Conservation (phyloP, 2,113 vertebrate species). For the Ibidorhyncha struthersii region DNA sequence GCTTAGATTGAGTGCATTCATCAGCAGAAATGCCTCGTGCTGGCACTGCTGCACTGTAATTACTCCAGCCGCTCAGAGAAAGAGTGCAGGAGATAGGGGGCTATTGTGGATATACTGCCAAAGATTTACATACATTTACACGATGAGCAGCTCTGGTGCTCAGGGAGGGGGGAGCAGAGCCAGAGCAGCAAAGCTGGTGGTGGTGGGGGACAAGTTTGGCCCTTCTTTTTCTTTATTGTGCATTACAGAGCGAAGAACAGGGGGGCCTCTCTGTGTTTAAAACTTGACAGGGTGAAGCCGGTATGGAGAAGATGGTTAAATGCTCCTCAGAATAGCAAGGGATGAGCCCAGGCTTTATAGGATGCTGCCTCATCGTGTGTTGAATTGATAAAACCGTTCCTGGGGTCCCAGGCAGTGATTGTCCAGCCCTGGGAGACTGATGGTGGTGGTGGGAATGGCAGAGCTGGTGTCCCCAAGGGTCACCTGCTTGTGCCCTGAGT, state of each 20-base stretch:
- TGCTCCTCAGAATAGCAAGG: not conserved
- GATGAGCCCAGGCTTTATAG: not conserved
- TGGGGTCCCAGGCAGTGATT: not conserved
- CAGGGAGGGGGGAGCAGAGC: not conserved
- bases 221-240: not conserved
- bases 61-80: conserved; percentile 73
- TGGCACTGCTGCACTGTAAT: conserved; percentile 81
- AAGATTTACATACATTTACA: conserved; percentile 77
- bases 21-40: conserved; percentile 80
- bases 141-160: not conserved
- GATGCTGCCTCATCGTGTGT: not conserved
- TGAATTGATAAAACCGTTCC: not conserved
- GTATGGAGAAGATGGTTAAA: not conserved
- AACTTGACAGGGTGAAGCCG: not conserved
- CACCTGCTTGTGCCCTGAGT: not conserved
- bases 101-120: conserved; percentile 49
- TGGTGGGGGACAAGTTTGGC: not conserved
- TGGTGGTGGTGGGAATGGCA: not conserved
- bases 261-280: not conserved
- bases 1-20: conserved; percentile 78
- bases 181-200: not conserved
- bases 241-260: not conserved
- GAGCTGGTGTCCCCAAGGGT: not conserved
- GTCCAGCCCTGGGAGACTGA: not conserved
- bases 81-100: conserved; percentile 55